phyloP scores from a whole-genome alignment of 2,113 vertebrate species.

The Gymnarchus niloticus region DNA sequence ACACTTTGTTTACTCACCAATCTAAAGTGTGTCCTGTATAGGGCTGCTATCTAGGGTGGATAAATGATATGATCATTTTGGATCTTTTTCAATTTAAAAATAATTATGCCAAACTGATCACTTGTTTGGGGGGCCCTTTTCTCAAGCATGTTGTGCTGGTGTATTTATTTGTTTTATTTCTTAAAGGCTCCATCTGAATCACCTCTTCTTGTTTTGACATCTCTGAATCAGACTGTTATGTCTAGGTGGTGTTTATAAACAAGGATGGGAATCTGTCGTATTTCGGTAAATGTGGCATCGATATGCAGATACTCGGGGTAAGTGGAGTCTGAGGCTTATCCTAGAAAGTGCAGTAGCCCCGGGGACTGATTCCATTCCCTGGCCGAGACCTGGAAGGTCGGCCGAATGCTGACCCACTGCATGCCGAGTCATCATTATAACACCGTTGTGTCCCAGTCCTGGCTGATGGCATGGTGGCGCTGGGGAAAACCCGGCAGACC shows the following conservation, averaged over 20 bases:
- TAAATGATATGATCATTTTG: background rate
- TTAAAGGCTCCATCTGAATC: background rate
- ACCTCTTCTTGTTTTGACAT: too few species aligned
- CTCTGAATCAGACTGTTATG: background rate
- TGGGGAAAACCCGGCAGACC: background rate
- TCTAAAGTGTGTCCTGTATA: too few species aligned
- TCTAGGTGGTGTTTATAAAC: background rate
- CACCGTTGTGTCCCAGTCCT: background rate
- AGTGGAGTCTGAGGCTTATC: background rate
- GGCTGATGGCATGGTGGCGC: background rate
- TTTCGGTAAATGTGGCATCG: background rate
- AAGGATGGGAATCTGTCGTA: background rate
- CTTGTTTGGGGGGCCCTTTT: background rate
- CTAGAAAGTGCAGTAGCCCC: background rate
- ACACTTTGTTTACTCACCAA: background rate
- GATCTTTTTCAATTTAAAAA: background rate
- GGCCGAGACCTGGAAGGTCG: background rate
- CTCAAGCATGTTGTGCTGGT: background rate
- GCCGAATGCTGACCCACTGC: too few species aligned
- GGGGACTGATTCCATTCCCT: background rate
- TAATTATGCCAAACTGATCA: too few species aligned
- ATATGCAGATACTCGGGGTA: background rate
- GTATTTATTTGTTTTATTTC: background rate
- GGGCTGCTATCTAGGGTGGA: background rate
- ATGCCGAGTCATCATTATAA: too few species aligned